Evolutionary conservation across 64 coral and sea anemone species (phyloP).

Genomic region (Hydrozoanthus tunicans): DNA sequence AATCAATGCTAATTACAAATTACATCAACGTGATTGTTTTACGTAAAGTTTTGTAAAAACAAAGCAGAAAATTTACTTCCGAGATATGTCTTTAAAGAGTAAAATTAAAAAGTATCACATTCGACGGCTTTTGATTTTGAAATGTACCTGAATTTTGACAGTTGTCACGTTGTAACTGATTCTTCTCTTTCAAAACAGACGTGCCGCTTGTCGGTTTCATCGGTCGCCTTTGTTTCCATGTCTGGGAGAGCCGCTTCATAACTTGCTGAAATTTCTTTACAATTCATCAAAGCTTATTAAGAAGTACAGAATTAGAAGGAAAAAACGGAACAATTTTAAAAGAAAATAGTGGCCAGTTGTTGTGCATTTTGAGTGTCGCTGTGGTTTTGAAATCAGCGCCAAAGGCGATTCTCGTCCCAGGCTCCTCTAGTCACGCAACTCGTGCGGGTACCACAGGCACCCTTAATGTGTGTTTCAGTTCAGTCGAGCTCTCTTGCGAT

Average conservation of each 20-base stretch:
- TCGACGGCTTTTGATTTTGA: background rate
- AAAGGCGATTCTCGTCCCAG: background rate
- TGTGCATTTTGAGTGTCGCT: background rate
- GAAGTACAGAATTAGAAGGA: background rate
- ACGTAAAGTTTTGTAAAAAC: background rate
- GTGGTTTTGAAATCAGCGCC: slow-evolving; percentile 16
- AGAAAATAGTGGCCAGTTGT: background rate
- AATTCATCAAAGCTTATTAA: background rate
- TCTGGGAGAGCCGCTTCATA: slow-evolving; percentile 48
- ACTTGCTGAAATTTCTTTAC: background rate
- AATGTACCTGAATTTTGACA: slow-evolving; percentile 29
- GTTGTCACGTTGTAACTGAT: background rate
- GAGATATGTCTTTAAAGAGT: background rate
- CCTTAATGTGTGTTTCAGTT: too few species aligned
- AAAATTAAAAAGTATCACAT: background rate
- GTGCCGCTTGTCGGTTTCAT: slow-evolving; percentile 9
- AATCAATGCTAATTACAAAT: background rate
- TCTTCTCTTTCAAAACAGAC: slow-evolving; percentile 43
- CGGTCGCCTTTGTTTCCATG: slow-evolving; percentile 53
- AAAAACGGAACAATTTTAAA: background rate
- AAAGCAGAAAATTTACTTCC: background rate
- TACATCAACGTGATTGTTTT: background rate
- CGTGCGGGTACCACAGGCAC: background rate
- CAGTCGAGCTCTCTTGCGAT: too few species aligned
- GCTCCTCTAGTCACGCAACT: background rate